A percentile compares a stretch with the other conserved stretches of the same genome.
These are phyloP conservation scores for Thunnus albacares DNA, from an alignment of 2,797 vertebrate species.

Conservation along the genomic window DNA sequence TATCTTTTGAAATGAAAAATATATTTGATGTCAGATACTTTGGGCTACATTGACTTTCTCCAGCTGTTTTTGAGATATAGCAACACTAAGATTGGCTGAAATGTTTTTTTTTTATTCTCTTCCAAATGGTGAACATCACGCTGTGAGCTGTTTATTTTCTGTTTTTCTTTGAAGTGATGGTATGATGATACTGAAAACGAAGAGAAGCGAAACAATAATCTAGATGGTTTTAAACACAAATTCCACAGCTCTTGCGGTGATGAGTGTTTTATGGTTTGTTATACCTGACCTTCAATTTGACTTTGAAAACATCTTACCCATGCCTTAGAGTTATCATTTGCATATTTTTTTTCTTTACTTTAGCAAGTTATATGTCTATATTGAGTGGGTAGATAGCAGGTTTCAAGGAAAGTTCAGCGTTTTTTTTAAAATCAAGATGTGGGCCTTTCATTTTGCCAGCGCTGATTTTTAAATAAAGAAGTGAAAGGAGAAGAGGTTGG, in stretches of 20 bases:
- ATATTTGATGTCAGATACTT: slow-evolving; percentile 1
- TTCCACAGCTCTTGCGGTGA: background rate
- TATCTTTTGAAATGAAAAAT: slow-evolving; percentile 4
- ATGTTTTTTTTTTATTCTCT: background rate
- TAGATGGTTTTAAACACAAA: background rate
- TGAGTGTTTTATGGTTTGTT: background rate
- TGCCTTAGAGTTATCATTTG: background rate
- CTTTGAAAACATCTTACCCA: slow-evolving; percentile 14
- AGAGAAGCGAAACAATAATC: background rate
- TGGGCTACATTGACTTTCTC: background rate
- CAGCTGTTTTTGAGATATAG: slow-evolving; percentile 13
- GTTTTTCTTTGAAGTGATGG: background rate
- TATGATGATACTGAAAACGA: background rate
- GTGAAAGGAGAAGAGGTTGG: slow-evolving; percentile 22
- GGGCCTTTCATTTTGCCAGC: slow-evolving; percentile 21
- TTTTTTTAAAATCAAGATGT: background rate
- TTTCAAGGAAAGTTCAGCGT: background rate
- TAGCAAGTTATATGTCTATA: background rate
- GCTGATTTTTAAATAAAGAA: slow-evolving; percentile 5
- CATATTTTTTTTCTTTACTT: background rate
- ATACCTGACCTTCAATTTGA: slow-evolving; percentile 14
- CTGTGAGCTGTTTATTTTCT: slow-evolving; percentile 6
- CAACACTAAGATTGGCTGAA: background rate
- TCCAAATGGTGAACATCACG: background rate
- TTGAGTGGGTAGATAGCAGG: background rate